These are phyloP conservation scores for Epiblema foenella DNA, from an alignment of 2,888 invertebrate genomes.

Conservation along the genomic window DNA sequence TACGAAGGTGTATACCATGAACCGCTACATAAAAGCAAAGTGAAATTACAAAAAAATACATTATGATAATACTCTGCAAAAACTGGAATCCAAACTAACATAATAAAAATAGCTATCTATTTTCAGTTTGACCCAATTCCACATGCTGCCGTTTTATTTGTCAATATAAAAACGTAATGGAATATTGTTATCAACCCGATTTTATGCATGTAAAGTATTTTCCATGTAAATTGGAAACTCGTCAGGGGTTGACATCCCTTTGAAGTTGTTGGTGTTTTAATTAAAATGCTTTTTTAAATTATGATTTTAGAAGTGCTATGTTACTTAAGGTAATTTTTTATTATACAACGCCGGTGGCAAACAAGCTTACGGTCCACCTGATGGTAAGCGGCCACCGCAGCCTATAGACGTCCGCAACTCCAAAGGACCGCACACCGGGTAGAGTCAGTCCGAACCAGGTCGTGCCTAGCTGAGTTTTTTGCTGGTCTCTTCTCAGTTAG, in stretches of 20 bases:
- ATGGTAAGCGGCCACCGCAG: too few species aligned
- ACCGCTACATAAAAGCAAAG: too few species aligned
- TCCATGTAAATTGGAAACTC: constrained; percentile 67
- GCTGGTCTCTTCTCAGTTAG: too few species aligned
- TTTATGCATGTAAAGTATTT: constrained; percentile 63
- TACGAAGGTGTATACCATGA: too few species aligned
- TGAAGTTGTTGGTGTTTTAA: constrained; percentile 44
- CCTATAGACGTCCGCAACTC: too few species aligned
- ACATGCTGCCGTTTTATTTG: constrained; percentile 12
- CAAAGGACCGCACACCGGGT: too few species aligned
- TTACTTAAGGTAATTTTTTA: not conserved
- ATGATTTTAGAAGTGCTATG: constrained; percentile 4
- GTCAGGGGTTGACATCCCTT: constrained; percentile 39
- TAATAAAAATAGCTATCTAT: not conserved
- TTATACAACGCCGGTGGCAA: too few species aligned
- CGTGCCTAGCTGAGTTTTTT: too few species aligned
- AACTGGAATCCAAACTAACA: not conserved
- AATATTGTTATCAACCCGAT: constrained; percentile 45
- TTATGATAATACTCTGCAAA: too few species aligned
- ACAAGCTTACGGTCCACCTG: too few species aligned
- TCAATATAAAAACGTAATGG: constrained; percentile 33
- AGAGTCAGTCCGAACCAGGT: too few species aligned
- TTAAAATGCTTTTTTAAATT: constrained; percentile 42
- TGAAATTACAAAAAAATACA: too few species aligned
- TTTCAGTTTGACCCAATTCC: not conserved